phyloP scores from a whole-genome alignment of 2,888 invertebrate genomes.

The Oxytorus armatus region DNA sequence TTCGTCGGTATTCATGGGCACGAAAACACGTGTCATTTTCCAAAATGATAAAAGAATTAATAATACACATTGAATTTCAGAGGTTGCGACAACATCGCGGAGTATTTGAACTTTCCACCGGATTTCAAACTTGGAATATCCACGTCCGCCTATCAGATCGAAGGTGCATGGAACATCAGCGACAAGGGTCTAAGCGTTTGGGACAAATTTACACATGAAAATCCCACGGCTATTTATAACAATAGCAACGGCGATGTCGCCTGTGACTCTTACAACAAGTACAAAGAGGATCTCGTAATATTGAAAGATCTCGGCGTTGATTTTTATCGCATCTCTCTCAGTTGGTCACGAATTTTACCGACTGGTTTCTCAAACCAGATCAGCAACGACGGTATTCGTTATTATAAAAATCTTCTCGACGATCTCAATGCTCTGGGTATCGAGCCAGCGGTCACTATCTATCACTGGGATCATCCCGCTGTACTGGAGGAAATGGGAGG shows the following conservation, averaged over 20 bases:
- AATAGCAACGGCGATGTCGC: conserved; percentile 88
- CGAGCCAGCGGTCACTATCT: conserved; percentile 87
- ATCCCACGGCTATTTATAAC: conserved; percentile 86
- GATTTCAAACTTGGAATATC: conserved; percentile 75
- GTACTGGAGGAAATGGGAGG: conserved; percentile 87
- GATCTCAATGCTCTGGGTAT: conserved; percentile 86
- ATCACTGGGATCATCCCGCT: conserved; percentile 89
- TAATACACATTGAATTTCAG: too few relatives aligned
- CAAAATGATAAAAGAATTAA: too few relatives aligned
- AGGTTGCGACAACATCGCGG: neutral
- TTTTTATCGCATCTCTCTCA: conserved; percentile 87
- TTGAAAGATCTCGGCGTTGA: conserved; percentile 70
- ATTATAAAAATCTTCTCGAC: conserved; percentile 88
- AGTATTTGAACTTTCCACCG: conserved; percentile 67
- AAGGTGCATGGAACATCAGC: conserved; percentile 87
- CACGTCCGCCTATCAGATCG: conserved; percentile 87
- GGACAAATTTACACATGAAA: conserved; percentile 86
- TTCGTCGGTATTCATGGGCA: too few relatives aligned
- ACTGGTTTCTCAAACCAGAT: conserved; percentile 86
- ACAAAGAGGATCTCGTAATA: conserved; percentile 84
- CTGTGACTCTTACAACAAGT: conserved; percentile 89
- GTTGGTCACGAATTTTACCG: conserved; percentile 90
- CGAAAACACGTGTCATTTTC: too few relatives aligned
- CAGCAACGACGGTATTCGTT: conserved; percentile 86
- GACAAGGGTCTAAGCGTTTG: conserved; percentile 86